A percentile compares a stretch with the other conserved stretches of the same genome.
Conservation (phyloP, 2,888 invertebrate genomes). For the Lithodes maja region DNA sequence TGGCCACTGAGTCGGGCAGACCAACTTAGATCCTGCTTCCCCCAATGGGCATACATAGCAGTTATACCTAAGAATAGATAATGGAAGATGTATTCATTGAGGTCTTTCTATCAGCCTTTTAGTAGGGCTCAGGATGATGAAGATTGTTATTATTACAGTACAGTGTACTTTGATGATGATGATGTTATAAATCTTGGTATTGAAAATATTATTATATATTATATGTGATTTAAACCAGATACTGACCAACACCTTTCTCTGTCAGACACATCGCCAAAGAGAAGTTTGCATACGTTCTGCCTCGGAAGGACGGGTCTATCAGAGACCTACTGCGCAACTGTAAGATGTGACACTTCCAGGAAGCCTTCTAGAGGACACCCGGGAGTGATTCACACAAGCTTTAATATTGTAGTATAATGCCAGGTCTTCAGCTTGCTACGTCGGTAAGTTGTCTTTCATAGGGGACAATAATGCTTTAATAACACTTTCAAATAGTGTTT, state of each 20-base stretch:
- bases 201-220: neutral
- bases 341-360: conserved; percentile 1
- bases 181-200: neutral
- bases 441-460: too few species aligned
- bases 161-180: neutral
- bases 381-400: neutral
- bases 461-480: too few species aligned
- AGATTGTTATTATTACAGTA: neutral
- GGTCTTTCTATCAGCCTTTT: too few species aligned
- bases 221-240: neutral
- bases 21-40: too few species aligned
- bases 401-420: neutral
- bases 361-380: neutral
- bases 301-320: conserved; percentile 42
- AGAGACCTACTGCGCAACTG: conserved; percentile 9
- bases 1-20: too few species aligned
- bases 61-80: too few species aligned
- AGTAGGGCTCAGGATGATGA: neutral
- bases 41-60: too few species aligned
- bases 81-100: too few species aligned
- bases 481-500: too few species aligned
- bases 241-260: too few species aligned
- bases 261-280: conserved; percentile 44
- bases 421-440: neutral
- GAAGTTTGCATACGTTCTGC: conserved; percentile 55